phyloP scores from a whole-genome alignment of 2,797 vertebrate species.

The Vipera ursinii region DNA sequence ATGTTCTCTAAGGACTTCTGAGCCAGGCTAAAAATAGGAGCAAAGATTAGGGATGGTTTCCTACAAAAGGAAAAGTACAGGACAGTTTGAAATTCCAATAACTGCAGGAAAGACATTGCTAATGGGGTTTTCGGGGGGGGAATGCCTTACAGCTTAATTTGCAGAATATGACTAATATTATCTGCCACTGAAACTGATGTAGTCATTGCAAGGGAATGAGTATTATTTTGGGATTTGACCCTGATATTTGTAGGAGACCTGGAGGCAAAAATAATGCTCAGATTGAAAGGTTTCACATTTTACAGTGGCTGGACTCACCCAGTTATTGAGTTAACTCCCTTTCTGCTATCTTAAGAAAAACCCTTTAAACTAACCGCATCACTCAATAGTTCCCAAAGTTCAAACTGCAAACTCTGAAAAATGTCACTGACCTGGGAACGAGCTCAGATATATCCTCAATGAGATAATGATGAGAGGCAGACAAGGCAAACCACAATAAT shows the following conservation, averaged over 20 bases:
- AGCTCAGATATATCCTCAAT: neutral
- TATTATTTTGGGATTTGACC: neutral
- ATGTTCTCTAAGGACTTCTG: slow-evolving; percentile 4
- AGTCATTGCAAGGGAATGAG: neutral
- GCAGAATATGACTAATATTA: neutral
- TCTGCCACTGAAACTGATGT: neutral
- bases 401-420: neutral
- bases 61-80: neutral
- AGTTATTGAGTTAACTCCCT: neutral
- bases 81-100: neutral
- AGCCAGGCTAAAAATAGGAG: neutral
- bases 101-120: neutral
- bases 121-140: neutral
- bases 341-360: too few species aligned
- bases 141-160: neutral
- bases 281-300: neutral
- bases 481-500: neutral
- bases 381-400: neutral
- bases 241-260: neutral
- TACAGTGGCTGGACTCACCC: neutral
- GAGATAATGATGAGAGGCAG: neutral
- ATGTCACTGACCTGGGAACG: neutral
- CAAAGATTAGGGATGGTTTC: neutral
- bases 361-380: neutral
- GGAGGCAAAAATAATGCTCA: neutral